Evolutionary conservation across 2,888 invertebrate genomes (phyloP).

Genomic region (Strigamia crassipes): DNA sequence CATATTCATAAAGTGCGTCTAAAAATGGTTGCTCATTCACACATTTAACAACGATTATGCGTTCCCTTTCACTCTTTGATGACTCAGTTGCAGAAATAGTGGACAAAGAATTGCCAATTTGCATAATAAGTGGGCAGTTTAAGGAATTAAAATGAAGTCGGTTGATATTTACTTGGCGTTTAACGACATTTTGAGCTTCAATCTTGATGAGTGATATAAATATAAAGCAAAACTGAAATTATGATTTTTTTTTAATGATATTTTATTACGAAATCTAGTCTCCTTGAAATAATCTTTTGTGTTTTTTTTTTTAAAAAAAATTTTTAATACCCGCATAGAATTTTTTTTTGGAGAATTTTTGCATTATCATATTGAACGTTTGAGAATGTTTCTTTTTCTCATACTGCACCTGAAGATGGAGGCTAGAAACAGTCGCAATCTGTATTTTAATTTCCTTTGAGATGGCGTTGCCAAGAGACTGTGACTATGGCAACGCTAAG

Average conservation of each 20-base stretch:
- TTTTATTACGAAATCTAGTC: too few species aligned
- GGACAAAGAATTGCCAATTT: slow-evolving; percentile 36
- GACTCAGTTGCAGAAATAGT: slow-evolving; percentile 33
- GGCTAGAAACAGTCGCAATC: slow-evolving; percentile 37
- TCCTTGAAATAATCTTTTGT: neutral
- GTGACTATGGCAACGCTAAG: slow-evolving; percentile 13
- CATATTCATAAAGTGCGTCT: neutral
- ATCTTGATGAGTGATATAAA: neutral
- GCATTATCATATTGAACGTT: neutral
- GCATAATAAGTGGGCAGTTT: slow-evolving; percentile 35
- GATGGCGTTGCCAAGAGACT: slow-evolving; percentile 32
- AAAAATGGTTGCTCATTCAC: neutral
- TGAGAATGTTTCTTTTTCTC: neutral
- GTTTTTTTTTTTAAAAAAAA: neutral
- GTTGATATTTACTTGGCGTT: neutral
- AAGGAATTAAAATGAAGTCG: slow-evolving; percentile 29
- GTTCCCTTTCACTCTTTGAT: slow-evolving; percentile 17
- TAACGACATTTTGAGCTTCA: neutral
- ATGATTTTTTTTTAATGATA: neutral
- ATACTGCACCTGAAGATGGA: slow-evolving; percentile 29
- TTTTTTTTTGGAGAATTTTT: neutral
- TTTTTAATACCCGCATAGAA: neutral
- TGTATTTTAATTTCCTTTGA: slow-evolving; percentile 40
- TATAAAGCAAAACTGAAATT: neutral
- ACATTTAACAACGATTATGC: neutral